Conservation (phyloP, 2,888 invertebrate species). For the Cerastis rubricosa region DNA sequence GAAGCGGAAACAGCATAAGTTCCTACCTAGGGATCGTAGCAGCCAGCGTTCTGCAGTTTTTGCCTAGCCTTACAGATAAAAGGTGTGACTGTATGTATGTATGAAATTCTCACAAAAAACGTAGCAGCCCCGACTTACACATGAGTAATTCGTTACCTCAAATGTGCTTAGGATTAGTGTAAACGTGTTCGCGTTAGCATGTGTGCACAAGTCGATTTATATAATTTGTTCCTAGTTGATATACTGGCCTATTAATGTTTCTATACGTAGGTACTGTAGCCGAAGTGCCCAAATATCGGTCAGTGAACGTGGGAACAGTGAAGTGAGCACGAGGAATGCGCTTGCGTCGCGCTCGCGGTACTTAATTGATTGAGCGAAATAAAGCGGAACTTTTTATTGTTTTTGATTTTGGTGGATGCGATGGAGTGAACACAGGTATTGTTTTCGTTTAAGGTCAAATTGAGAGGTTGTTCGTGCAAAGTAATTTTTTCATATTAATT, state of each 20-base stretch:
- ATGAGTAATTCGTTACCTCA: background rate
- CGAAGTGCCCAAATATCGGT: constrained; percentile 72
- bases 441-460: constrained; percentile 16
- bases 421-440: constrained; percentile 3
- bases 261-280: background rate
- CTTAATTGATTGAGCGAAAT: constrained; percentile 65
- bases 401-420: constrained; percentile 21
- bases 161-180: background rate
- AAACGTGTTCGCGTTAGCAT: background rate
- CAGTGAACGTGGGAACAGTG: constrained; percentile 81
- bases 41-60: background rate
- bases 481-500: background rate
- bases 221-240: background rate
- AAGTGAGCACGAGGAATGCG: constrained; percentile 63
- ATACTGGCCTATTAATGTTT: background rate
- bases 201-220: background rate
- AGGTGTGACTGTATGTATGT: background rate
- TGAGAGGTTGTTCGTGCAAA: background rate
- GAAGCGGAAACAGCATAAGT: background rate
- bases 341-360: constrained; percentile 50
- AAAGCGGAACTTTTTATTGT: constrained; percentile 58
- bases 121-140: background rate
- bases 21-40: background rate
- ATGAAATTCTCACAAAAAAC: background rate
- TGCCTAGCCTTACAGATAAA: background rate